phyloP scores from a whole-genome alignment of 35 echinoderm and acorn worm genomes.

The Heliocidaris erythrogramma region DNA sequence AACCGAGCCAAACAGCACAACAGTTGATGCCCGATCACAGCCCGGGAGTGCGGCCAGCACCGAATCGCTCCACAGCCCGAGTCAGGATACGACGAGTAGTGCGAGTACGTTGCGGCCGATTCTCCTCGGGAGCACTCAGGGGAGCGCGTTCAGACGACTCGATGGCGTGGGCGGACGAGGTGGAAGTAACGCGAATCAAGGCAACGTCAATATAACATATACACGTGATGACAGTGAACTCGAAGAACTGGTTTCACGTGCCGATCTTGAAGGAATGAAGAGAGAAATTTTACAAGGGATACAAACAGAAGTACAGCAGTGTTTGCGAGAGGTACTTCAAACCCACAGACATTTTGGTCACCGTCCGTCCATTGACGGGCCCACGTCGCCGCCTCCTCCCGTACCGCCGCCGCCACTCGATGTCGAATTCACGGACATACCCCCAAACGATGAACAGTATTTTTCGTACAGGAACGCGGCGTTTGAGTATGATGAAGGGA shows the following conservation, averaged over 20 bases:
- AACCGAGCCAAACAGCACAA: not conserved
- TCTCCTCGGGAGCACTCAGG: not conserved
- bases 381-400: conserved; percentile 19
- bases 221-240: conserved; percentile 9
- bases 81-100: not conserved
- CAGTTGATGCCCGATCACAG: not conserved
- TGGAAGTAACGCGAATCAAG: not conserved
- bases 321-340: not conserved
- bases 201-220: not conserved
- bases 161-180: not conserved
- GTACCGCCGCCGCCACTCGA: conserved; percentile 34
- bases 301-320: conserved; percentile 13
- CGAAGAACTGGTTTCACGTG: not conserved
- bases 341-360: not conserved
- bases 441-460: not conserved
- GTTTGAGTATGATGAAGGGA: conserved; percentile 1
- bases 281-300: conserved; percentile 28
- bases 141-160: not conserved
- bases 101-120: not conserved
- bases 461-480: conserved; percentile 31
- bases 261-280: conserved; percentile 14
- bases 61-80: not conserved
- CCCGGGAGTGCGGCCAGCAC: not conserved
- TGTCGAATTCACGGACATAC: not conserved
- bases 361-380: not conserved